Conservation (phyloP, 2,888 invertebrate genomes). For the Eupithecia exiguata region DNA sequence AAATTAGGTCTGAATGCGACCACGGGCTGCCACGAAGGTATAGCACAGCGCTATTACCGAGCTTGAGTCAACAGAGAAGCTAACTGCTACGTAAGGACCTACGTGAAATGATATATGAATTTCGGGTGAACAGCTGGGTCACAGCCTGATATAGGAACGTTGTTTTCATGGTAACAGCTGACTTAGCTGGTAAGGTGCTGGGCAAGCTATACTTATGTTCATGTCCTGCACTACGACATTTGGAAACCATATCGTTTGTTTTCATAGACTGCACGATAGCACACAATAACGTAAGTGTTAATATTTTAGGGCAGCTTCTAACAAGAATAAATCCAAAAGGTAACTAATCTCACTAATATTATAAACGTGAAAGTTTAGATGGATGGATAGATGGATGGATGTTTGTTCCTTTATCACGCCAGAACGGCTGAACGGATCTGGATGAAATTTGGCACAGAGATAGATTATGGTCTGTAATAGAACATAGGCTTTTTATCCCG, state of each 20-base stretch:
- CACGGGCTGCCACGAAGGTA: neutral
- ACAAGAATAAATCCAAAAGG: neutral
- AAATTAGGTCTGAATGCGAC: neutral
- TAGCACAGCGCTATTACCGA: neutral
- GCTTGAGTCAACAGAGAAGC: neutral
- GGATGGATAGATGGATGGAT: too few relatives aligned
- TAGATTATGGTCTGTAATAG: too few relatives aligned
- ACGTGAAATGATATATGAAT: neutral
- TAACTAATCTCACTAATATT: too few relatives aligned
- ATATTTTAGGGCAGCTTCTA: too few relatives aligned
- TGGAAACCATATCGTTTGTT: neutral
- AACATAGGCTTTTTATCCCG: too few relatives aligned
- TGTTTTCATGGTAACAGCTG: neutral
- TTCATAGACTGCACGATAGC: too few relatives aligned
- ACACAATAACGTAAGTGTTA: too few relatives aligned
- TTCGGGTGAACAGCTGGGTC: neutral
- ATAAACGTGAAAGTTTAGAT: too few relatives aligned
- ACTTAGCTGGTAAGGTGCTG: neutral
- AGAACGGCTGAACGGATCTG: too few relatives aligned
- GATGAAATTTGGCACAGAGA: too few relatives aligned
- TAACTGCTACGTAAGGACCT: neutral
- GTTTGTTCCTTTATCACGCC: too few relatives aligned
- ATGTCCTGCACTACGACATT: neutral
- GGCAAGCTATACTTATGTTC: neutral
- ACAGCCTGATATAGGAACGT: neutral